Conservation (phyloP, 2,888 invertebrate species). For the Scaptodrosophila latifasciaeformis region DNA sequence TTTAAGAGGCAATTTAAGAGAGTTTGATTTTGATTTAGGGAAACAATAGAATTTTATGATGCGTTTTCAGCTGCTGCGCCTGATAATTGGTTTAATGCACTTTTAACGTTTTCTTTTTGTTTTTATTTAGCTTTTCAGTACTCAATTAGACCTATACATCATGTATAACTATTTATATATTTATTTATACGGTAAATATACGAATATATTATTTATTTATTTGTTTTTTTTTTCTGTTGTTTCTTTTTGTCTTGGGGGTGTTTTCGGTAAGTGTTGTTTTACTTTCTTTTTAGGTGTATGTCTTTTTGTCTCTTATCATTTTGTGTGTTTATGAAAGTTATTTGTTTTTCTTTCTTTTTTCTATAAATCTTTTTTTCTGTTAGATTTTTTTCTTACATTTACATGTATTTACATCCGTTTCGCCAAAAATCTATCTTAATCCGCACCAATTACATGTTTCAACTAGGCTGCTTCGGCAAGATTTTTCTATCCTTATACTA, state of each 20-base stretch:
- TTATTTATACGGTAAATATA: slow-evolving; percentile 63
- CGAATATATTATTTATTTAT: slow-evolving; percentile 63
- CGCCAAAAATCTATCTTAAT: too few relatives aligned
- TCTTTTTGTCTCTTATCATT: slow-evolving; percentile 1
- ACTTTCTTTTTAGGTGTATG: slow-evolving; percentile 12
- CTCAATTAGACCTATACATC: slow-evolving; percentile 65
- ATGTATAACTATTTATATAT: slow-evolving; percentile 64
- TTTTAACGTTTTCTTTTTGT: slow-evolving; percentile 51
- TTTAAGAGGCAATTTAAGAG: too few relatives aligned
- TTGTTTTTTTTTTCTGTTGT: too few relatives aligned
- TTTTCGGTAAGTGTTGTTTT: not conserved
- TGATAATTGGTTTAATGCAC: too few relatives aligned
- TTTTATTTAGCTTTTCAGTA: slow-evolving; percentile 67
- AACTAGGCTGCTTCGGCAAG: too few relatives aligned
- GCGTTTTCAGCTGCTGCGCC: too few relatives aligned
- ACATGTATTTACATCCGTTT: slow-evolving; percentile 76
- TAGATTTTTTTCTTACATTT: slow-evolving; percentile 73
- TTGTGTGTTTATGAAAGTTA: slow-evolving; percentile 12
- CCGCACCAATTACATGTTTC: too few relatives aligned
- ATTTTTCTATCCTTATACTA: too few relatives aligned
- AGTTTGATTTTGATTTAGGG: too few relatives aligned
- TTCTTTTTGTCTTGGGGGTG: too few relatives aligned
- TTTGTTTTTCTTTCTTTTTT: slow-evolving; percentile 36
- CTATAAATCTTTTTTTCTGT: slow-evolving; percentile 19
- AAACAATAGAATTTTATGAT: too few relatives aligned